phyloP scores from a whole-genome alignment of 2,888 invertebrate genomes.

The Eupithecia subfuscata region DNA sequence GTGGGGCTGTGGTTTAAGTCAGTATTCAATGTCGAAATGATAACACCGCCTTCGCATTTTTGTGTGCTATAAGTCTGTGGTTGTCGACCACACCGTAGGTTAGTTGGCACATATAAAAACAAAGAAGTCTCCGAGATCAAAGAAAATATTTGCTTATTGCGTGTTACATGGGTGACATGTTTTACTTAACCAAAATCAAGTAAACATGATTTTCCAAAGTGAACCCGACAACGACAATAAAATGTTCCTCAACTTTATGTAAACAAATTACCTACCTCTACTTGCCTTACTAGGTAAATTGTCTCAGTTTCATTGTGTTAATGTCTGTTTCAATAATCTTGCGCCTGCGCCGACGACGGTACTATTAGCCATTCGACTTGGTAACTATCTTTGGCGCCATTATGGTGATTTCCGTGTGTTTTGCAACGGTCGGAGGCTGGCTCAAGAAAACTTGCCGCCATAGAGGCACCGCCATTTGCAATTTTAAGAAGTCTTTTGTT shows the following conservation, averaged over 20 bases:
- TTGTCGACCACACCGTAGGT: no score
- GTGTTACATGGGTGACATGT: not conserved
- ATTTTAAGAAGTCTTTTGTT: not conserved
- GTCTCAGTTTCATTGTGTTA: constrained; percentile 23
- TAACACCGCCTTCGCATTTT: no score
- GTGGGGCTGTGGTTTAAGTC: no score
- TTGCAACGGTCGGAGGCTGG: constrained; percentile 13
- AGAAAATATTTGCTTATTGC: no score
- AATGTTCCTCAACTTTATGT: not conserved
- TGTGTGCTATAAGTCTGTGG: no score
- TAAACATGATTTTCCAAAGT: not conserved
- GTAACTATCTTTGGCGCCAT: constrained; percentile 27
- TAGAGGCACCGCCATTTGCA: constrained; percentile 4
- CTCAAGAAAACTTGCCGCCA: constrained; percentile 6
- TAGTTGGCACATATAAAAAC: no score
- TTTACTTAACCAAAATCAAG: not conserved
- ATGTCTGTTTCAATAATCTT: constrained; percentile 25
- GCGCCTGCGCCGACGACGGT: constrained; percentile 7
- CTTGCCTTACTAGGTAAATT: constrained; percentile 13
- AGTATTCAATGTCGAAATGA: no score
- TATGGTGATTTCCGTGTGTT: constrained; percentile 19
- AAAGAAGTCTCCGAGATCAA: not conserved
- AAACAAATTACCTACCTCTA: not conserved
- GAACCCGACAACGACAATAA: not conserved
- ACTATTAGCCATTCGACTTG: constrained; percentile 20